Percentiles rank a stretch among this genome's conserved stretches.
phyloP scores from a whole-genome alignment of 2,113 vertebrate species.

The Chrysochloris asiatica region DNA sequence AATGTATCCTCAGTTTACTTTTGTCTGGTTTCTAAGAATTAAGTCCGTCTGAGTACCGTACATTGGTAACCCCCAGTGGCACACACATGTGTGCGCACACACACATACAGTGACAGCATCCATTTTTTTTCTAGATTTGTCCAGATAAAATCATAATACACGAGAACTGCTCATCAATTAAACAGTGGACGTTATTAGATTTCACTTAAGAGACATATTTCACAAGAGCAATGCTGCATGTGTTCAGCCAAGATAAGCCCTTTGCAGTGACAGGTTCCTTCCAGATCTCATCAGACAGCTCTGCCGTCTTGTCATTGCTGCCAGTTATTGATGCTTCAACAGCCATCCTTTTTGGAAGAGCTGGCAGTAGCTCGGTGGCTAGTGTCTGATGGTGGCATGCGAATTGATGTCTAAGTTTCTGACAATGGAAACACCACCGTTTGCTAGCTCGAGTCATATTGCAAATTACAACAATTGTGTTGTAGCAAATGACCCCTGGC shows the following conservation, averaged over 20 bases:
- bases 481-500: neutral
- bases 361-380: neutral
- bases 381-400: constrained; percentile 4
- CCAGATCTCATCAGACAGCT: constrained; percentile 44
- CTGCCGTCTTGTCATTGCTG: constrained; percentile 55
- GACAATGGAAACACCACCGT: neutral
- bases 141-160: constrained; percentile 49
- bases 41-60: neutral
- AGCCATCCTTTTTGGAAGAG: constrained; percentile 27
- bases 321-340: constrained; percentile 53
- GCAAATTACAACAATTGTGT: neutral
- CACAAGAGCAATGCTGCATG: constrained; percentile 5
- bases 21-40: neutral
- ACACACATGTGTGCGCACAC: too few species aligned
- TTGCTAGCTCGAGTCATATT: constrained; percentile 43
- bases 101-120: neutral
- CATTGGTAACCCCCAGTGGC: neutral
- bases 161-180: constrained; percentile 49
- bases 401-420: constrained; percentile 51
- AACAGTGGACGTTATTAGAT: constrained; percentile 28
- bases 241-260: constrained; percentile 63
- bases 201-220: constrained; percentile 47
- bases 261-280: constrained; percentile 32
- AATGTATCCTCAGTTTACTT: neutral
- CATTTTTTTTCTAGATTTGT: constrained; percentile 38